These are phyloP conservation scores for Xestoiulus laeticollis DNA, from an alignment of 2,888 invertebrate genomes.

Conservation along the genomic window DNA sequence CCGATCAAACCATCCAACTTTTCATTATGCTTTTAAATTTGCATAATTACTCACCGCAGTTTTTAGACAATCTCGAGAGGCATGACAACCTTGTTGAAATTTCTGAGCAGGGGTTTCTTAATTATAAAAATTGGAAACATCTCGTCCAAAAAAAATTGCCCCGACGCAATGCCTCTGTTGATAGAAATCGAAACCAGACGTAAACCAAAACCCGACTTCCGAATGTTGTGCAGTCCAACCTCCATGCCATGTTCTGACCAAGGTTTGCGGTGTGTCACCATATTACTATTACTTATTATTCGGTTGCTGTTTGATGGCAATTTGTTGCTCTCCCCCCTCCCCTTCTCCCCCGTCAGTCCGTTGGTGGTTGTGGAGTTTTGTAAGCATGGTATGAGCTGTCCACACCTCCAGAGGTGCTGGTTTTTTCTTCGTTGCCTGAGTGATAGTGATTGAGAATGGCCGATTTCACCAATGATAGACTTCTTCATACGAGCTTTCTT, in stretches of 20 bases:
- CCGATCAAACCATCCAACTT: no score
- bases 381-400: slow-evolving; percentile 34
- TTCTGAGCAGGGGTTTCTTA: neutral
- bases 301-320: slow-evolving; percentile 37
- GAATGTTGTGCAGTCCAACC: neutral
- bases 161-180: neutral
- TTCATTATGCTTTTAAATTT: no score
- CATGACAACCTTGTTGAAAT: neutral
- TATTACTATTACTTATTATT: slow-evolving; percentile 22
- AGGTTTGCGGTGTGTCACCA: slow-evolving; percentile 1
- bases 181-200: neutral
- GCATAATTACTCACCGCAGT: no score
- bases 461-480: slow-evolving; percentile 19
- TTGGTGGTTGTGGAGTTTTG: slow-evolving; percentile 37
- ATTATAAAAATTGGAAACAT: neutral
- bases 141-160: neutral
- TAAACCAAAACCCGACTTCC: neutral
- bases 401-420: neutral
- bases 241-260: slow-evolving; percentile 34
- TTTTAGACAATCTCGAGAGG: neutral
- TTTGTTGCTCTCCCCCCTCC: slow-evolving; percentile 10
- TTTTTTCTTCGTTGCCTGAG: slow-evolving; percentile 31
- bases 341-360: slow-evolving; percentile 20
- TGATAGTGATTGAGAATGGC: slow-evolving; percentile 32
- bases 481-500: slow-evolving; percentile 37